Evolutionary conservation across 1,140 invertebrate species (phyloP).

Genomic region (Halesus radiatus): DNA sequence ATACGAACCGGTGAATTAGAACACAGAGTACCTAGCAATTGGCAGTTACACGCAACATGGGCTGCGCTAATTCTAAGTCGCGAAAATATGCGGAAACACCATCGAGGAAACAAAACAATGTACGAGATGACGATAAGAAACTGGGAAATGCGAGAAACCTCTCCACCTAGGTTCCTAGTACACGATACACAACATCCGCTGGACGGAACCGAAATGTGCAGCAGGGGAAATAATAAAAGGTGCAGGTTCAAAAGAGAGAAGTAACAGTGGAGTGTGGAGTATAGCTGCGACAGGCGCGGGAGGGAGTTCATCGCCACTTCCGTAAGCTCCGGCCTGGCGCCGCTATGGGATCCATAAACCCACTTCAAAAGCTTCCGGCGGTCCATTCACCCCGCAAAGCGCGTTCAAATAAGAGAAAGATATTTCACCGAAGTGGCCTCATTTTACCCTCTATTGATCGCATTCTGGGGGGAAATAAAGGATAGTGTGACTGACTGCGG

Average conservation of each 20-base stretch:
- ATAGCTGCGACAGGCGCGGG: not conserved
- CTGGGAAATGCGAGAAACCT: not conserved
- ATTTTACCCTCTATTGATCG: not conserved
- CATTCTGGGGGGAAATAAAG: not conserved
- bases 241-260: slow-evolving; percentile 23
- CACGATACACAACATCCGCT: slow-evolving; percentile 22
- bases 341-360: not conserved
- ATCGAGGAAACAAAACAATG: not conserved
- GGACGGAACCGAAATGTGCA: slow-evolving; percentile 25
- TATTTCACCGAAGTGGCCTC: not conserved
- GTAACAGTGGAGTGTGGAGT: not conserved
- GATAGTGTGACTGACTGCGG: not conserved
- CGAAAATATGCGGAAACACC: slow-evolving; percentile 6
- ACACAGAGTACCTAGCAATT: too few relatives aligned
- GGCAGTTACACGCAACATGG: too few relatives aligned
- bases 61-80: not conserved
- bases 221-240: slow-evolving; percentile 3
- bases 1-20: too few relatives aligned
- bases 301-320: slow-evolving; percentile 35
- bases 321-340: not conserved
- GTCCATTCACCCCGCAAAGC: not conserved
- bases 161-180: not conserved
- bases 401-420: not conserved
- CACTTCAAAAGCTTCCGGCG: slow-evolving; percentile 17
- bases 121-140: not conserved